Evolutionary conservation across 23 tunicate species (phyloP).

Genomic region (Ciona savignyi): DNA sequence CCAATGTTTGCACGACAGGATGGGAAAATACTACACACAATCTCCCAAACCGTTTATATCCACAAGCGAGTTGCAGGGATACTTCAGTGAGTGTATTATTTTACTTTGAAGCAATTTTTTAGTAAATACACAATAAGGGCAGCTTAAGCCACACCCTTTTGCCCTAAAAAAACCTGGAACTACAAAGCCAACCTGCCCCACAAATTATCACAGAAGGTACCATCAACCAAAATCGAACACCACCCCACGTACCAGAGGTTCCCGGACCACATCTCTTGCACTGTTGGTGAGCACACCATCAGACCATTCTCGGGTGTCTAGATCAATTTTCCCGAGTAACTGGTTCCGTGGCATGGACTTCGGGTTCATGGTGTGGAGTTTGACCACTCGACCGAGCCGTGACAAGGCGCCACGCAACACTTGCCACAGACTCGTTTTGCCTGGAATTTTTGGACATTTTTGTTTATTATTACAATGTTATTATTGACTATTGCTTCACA

Average conservation of each 20-base stretch:
- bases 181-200: too few relatives aligned
- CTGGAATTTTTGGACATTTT: constrained; percentile 3
- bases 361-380: constrained; percentile 83
- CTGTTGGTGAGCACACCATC: constrained; percentile 95
- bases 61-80: too few relatives aligned
- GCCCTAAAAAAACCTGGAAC: neutral
- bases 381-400: constrained; percentile 38
- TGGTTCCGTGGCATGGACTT: constrained; percentile 90
- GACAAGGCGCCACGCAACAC: constrained; percentile 63
- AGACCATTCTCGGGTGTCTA: constrained; percentile 96
- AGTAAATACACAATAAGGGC: neutral
- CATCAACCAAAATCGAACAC: neutral
- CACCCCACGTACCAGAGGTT: constrained; percentile 43
- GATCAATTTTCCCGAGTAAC: constrained; percentile 86
- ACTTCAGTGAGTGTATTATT: neutral
- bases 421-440: constrained; percentile 85
- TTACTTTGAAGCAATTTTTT: neutral
- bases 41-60: too few relatives aligned
- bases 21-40: too few relatives aligned
- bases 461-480: neutral
- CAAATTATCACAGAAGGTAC: too few relatives aligned
- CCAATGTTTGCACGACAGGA: neutral
- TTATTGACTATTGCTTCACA: too few relatives aligned
- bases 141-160: neutral
- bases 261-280: constrained; percentile 79